phyloP scores from a whole-genome alignment of 2,113 vertebrate genomes.

The Dromiciops gliroides region DNA sequence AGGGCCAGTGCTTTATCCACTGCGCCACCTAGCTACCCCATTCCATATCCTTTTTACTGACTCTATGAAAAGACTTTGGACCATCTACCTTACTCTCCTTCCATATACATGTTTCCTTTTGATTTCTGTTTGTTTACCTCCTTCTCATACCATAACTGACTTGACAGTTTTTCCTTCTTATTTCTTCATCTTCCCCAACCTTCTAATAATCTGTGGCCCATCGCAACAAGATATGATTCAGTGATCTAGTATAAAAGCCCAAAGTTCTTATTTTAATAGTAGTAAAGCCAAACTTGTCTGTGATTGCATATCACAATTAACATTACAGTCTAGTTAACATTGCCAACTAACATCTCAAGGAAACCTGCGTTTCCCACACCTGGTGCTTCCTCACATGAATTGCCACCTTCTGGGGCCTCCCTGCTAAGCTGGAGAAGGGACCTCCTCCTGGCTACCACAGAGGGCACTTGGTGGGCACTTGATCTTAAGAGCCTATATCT shows the following conservation, averaged over 20 bases:
- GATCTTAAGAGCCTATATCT: neutral
- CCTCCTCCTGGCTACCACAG: neutral
- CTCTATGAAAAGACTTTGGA: neutral
- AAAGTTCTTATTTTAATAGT: neutral
- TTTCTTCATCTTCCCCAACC: neutral
- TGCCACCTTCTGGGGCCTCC: neutral
- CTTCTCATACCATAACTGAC: neutral
- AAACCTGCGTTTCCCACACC: neutral
- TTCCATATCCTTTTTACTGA: neutral
- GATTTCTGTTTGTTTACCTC: neutral
- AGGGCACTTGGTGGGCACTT: neutral
- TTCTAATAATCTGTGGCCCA: neutral
- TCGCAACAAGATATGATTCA: neutral
- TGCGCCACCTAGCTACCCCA: no score
- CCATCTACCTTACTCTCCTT: neutral
- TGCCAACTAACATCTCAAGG: neutral
- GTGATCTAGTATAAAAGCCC: neutral
- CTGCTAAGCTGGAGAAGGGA: neutral
- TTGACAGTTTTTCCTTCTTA: neutral
- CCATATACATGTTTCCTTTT: neutral
- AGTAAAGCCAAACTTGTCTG: neutral
- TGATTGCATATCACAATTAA: neutral
- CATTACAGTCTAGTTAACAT: neutral
- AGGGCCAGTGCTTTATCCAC: no score
- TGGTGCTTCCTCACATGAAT: conserved; percentile 2